These are phyloP conservation scores for Ricordea florida DNA, from an alignment of 92 coral and sea anemone genomes.

Conservation along the genomic window DNA sequence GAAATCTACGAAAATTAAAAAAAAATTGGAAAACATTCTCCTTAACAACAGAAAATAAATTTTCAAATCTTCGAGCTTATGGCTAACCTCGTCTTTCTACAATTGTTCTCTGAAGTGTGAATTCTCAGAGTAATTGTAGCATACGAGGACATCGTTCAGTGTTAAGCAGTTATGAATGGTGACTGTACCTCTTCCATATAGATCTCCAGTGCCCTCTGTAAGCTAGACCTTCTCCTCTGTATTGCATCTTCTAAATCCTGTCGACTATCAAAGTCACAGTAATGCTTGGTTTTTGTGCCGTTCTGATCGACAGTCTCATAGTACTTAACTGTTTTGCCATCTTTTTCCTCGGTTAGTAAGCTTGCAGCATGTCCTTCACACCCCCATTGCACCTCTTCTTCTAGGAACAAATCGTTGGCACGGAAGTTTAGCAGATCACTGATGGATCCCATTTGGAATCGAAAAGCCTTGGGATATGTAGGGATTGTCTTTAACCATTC, in stretches of 20 bases:
- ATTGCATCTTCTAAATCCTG: slow-evolving; percentile 32
- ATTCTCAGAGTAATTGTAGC: background rate
- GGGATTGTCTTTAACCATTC: slow-evolving; percentile 55
- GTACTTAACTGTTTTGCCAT: slow-evolving; percentile 21
- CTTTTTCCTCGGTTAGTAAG: slow-evolving; percentile 30
- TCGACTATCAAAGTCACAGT: slow-evolving; percentile 42
- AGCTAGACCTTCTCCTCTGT: slow-evolving; percentile 41
- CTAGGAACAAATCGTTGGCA: slow-evolving; percentile 46
- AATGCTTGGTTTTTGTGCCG: slow-evolving; percentile 4
- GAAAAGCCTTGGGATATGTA: slow-evolving; percentile 59
- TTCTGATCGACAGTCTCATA: background rate
- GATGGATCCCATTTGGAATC: slow-evolving; percentile 27
- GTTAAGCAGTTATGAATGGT: background rate
- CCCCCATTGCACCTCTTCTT: slow-evolving; percentile 50
- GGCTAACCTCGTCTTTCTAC: too few relatives aligned
- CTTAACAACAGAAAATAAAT: too few relatives aligned
- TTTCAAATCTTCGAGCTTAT: too few relatives aligned
- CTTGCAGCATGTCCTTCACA: slow-evolving; percentile 41
- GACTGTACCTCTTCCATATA: slow-evolving; percentile 56
- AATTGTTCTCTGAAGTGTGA: too few relatives aligned
- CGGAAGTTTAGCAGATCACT: slow-evolving; percentile 41
- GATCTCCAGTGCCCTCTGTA: slow-evolving; percentile 53
- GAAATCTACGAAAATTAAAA: too few relatives aligned
- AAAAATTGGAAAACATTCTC: too few relatives aligned
- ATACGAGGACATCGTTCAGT: background rate